Evolutionary conservation across 2,797 vertebrate species (phyloP), one percentile per base, ranked within the genome.

Genomic region (Sandelia bainsii): DNA sequence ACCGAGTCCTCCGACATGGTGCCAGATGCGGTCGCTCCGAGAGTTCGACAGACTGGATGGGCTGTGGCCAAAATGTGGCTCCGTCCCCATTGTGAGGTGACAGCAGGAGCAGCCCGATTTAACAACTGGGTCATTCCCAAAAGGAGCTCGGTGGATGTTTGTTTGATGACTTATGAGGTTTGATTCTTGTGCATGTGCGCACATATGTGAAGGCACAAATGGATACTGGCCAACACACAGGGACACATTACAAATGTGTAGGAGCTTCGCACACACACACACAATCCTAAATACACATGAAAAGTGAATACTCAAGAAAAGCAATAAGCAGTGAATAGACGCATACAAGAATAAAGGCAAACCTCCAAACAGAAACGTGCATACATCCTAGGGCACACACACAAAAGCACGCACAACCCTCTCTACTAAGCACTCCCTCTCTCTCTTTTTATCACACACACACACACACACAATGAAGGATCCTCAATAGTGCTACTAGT

Each of bases 401-500:
- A 77, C 44, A 61, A 54, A 70, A 66, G 64, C 9, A 0, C 59
- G 63, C 40, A 80, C 56, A 72, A 37, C 40, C 61, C 59, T 71
- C 61, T 44, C 42, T 29, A 77, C 50, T 40, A 60, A 37, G 40
- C 62, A 22, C 52, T 52, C 17, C 54, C 45, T 75, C 40, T 34
- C 61, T 23, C 34, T 16, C 44, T n/a, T 32, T 50, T 46, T 17
- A n/a, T 39, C 45, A 39, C 22, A 37, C 53, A 56, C 39, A 51
- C n/a, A 81, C 63, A 66, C 60, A 72, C 45, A 72, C 58, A 72
- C 34, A 51, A 48, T 61, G 54, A 82, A 68, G 82, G 84, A 91
- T 91, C 73, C 90, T 91, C 83, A 86, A 77, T 74, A 81, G 91
- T 87, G 76, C 85, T 72, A 89, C 85, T 78, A 78, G 87, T 80